Base-by-base conservation (phyloP, 2,888 invertebrate species). In the Odontocolon sp. region DNA sequence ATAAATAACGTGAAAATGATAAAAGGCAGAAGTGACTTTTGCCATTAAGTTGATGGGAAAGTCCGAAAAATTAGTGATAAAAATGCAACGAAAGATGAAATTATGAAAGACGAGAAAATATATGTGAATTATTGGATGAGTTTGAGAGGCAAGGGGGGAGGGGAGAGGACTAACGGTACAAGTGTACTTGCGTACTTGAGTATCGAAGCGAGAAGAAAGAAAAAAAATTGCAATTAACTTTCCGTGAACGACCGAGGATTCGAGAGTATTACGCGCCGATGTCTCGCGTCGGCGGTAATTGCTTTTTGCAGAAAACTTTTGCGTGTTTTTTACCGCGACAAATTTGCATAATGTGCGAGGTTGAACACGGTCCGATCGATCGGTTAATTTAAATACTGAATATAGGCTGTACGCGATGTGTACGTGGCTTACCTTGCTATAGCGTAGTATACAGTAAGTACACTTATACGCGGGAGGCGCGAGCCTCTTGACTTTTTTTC, bases 301-400 rank as follows among this genome's bases (percentile, higher is more conserved):
- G 88, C 84, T 87, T 87, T 78, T 88, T 88, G 86, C 87, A 85
- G 87, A 87, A 87, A 86, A 88, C 85, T 87, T 88, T 87, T 87
- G 86, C 89, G 87, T 87, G 87, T 87, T 87, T 88, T 88, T 79
- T 70, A 57, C 73, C 64, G 67, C 75, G 73, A 78, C 72, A 77
- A 77, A 89, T 89, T 89, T 89, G 88, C 89, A 89, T 88, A 88
- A 89, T 89, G 88, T 83, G 87, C 87, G 84, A 87, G 86, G 86
- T 81, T 84, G 84, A 85, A 86, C 87, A 86, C 82, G 85, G 82
- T 72, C 79, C 85, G 88, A 88, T 88, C 89, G 88, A 89, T 89
- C 88, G 89, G 87, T 89, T 87, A 88, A 89, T 89, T 89, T 89
- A 88, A 89, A 89, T 89, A 89, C 86, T 85, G 87, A 85, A 87